Percentiles rank a stretch among this genome's conserved stretches.
These are phyloP conservation scores for Hipposideros armiger DNA, from an alignment of 2,113 vertebrate genomes.

Conservation along the genomic window DNA sequence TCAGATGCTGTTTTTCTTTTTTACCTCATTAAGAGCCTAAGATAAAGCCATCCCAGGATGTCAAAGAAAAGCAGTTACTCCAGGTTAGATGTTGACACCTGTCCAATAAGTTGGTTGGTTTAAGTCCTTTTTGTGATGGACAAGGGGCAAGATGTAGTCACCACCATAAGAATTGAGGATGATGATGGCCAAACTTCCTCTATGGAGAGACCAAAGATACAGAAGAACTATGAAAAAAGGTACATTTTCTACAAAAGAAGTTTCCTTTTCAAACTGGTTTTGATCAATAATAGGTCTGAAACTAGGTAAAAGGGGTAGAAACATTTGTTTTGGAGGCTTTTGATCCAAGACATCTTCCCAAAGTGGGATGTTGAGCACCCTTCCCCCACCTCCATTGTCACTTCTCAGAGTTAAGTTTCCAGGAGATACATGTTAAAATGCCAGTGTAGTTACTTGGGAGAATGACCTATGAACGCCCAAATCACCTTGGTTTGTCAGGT, in stretches of 20 bases:
- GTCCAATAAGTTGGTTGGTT: neutral
- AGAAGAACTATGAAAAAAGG: neutral
- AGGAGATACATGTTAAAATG: neutral
- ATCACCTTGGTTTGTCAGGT: neutral
- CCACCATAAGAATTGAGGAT: no score
- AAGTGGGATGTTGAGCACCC: neutral
- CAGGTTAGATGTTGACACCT: neutral
- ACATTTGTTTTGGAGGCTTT: neutral
- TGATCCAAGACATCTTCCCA: neutral
- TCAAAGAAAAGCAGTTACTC: neutral
- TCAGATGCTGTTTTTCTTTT: neutral
- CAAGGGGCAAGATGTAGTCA: neutral
- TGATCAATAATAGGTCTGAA: neutral
- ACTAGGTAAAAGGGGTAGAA: neutral
- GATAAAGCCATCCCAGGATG: neutral
- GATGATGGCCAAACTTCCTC: neutral
- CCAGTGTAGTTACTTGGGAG: neutral
- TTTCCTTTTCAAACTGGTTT: neutral
- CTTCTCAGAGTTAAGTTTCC: neutral
- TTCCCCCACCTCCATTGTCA: neutral
- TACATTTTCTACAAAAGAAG: neutral
- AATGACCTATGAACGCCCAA: neutral
- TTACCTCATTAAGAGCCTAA: neutral
- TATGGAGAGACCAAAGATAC: neutral
- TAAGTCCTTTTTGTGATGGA: neutral